phyloP scores from a whole-genome alignment of 1,140 invertebrate genomes.

The Cydia amplana region DNA sequence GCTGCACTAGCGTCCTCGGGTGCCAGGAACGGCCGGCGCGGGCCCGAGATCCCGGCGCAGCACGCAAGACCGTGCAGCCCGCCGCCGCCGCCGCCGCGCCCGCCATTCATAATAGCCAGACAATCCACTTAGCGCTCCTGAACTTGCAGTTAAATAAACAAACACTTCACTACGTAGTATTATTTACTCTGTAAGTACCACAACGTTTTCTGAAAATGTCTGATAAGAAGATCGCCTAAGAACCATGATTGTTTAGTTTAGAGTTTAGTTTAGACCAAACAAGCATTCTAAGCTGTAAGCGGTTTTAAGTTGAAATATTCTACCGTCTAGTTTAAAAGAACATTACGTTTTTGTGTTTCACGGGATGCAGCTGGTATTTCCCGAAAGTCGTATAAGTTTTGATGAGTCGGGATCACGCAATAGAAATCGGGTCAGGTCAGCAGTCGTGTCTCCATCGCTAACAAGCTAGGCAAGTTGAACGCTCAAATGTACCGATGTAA shows the following conservation, averaged over 20 bases:
- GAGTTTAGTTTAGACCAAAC: not conserved
- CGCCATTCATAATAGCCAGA: not conserved
- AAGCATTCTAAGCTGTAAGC: not conserved
- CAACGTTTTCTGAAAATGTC: not conserved
- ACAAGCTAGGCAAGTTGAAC: not conserved
- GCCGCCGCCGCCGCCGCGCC: conserved; percentile 33
- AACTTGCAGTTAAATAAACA: conserved; percentile 4
- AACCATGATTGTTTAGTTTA: not conserved
- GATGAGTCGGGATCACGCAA: conserved; percentile 5
- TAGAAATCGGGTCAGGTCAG: not conserved
- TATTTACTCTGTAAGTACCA: too few relatives aligned
- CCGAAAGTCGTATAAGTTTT: not conserved
- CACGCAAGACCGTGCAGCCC: conserved; percentile 35
- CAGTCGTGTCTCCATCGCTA: not conserved
- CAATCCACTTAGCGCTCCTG: not conserved
- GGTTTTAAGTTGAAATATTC: not conserved
- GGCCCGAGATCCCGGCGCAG: conserved; percentile 6
- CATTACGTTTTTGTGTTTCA: not conserved
- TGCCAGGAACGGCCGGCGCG: conserved; percentile 36
- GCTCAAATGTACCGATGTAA: not conserved
- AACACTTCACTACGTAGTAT: not conserved
- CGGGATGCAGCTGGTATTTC: not conserved
- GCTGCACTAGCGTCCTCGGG: conserved; percentile 31
- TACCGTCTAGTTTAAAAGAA: not conserved
- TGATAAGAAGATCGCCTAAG: not conserved